phyloP scores from a whole-genome alignment of 2,797 vertebrate species.

The Brotogeris chrysoptera region DNA sequence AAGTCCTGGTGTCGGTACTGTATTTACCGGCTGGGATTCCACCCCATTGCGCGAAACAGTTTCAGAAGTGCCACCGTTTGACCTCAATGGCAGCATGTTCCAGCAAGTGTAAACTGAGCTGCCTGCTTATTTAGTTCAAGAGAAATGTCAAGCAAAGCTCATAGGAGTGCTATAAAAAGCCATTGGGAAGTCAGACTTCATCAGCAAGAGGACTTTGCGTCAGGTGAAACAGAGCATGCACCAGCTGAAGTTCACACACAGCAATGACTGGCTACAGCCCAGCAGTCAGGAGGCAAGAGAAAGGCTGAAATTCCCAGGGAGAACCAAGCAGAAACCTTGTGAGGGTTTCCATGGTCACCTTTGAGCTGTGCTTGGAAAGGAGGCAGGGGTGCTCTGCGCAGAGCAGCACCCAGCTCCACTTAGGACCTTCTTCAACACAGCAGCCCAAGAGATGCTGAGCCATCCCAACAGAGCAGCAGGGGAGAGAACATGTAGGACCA shows the following conservation, averaged over 20 bases:
- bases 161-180: background rate
- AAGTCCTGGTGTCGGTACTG: rapidly evolving
- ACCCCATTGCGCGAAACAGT: background rate
- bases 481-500: background rate
- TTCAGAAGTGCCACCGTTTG: background rate
- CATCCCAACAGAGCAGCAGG: rapidly evolving
- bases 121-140: background rate
- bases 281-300: rapidly evolving
- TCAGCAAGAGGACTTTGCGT: background rate
- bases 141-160: background rate
- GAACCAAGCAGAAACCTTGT: background rate
- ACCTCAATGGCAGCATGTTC: background rate
- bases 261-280: background rate
- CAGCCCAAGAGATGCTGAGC: background rate
- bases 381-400: background rate
- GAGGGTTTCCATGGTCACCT: background rate
- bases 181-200: background rate
- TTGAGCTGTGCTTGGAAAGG: background rate
- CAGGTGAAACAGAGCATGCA: background rate
- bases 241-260: background rate
- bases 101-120: background rate
- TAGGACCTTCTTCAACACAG: background rate
- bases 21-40: background rate
- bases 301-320: background rate
- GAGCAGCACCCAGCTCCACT: background rate